These are phyloP conservation scores for Oxygymnocypris stewartii DNA, from an alignment of 2,113 vertebrate species.

Conservation along the genomic window DNA sequence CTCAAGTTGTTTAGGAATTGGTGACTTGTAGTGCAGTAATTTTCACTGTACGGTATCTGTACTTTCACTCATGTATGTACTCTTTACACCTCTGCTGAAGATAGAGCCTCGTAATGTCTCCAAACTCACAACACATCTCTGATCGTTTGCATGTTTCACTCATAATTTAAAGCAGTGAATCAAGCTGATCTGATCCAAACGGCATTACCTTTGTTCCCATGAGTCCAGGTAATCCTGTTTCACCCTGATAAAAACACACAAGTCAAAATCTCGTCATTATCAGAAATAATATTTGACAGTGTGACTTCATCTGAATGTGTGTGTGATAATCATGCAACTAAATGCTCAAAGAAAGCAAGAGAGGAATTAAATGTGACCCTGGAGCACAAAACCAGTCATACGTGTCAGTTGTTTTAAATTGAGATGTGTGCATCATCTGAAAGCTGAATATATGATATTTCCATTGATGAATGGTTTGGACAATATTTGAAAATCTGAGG, in stretches of 20 bases:
- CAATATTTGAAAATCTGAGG: too few relatives aligned
- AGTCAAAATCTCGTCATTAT: background rate
- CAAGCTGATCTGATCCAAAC: background rate
- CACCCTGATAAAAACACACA: conserved; percentile 80
- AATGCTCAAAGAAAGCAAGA: background rate
- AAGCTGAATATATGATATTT: too few relatives aligned
- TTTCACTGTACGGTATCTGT: too few relatives aligned
- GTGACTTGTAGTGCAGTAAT: too few relatives aligned
- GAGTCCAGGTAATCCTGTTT: conserved; percentile 76
- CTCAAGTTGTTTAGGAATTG: too few relatives aligned
- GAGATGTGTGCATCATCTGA: too few relatives aligned
- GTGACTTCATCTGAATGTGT: background rate
- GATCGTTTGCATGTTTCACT: background rate
- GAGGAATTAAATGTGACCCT: background rate
- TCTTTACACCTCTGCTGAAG: too few relatives aligned
- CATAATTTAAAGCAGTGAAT: background rate
- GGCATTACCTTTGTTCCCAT: conserved; percentile 83
- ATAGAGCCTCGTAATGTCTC: too few relatives aligned
- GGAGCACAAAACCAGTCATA: too few relatives aligned
- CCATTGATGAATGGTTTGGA: too few relatives aligned
- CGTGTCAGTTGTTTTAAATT: too few relatives aligned
- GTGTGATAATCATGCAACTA: background rate
- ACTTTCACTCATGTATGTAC: too few relatives aligned
- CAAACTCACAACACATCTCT: background rate
- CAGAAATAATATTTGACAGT: background rate